Base-by-base conservation (phyloP, 1,140 invertebrate species). In the Lerema accius region DNA sequence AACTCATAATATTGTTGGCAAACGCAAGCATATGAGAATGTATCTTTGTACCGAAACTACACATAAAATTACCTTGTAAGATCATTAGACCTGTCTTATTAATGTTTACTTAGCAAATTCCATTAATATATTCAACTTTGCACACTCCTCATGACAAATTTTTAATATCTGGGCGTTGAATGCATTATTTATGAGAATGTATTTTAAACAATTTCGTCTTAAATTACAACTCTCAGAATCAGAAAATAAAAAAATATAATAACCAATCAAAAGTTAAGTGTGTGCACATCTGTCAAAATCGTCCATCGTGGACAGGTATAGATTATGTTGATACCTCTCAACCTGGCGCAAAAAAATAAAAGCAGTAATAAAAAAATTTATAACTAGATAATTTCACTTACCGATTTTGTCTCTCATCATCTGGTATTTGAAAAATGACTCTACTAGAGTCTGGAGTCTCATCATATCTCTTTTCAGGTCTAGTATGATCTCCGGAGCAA, bases 371-470 rank as follows among this genome's bases (percentile, higher is more conserved):
- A 23, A 23, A 23, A 23, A 23, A 23, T 23, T 23, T 23, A 23
- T n/a, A n/a, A n/a, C n/a, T n/a, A 9, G 9, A 40, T 48, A 49
- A 39, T 10, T 43, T 28, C 46, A 65, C 67, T 73, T 63, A 89
- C 86, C 76, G 76, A 68, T 76, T 83, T 35, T 78, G 72, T 28
- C 69, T 65, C 4, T 86, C 85, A 5, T 89, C 85, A 50, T 82
- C 79, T 15, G 80, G 73, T 65, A 86, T 81, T 62, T 82, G 77
- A 53, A 90, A 89, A 17, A 71, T 72, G 1, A 88, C 80, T 72
- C 80, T 80, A 4, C 73, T 73, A 0, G 73, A 56, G 26, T 71
- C 71, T n/a, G 28, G 1, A 32, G 66, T 70, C 11, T 78, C 69
- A 0, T 49, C 66, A 10, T 67, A 74, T 11, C 53, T 69, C 56